Conservation (phyloP, 2,113 vertebrate species). For the Syngnathus typhle region DNA sequence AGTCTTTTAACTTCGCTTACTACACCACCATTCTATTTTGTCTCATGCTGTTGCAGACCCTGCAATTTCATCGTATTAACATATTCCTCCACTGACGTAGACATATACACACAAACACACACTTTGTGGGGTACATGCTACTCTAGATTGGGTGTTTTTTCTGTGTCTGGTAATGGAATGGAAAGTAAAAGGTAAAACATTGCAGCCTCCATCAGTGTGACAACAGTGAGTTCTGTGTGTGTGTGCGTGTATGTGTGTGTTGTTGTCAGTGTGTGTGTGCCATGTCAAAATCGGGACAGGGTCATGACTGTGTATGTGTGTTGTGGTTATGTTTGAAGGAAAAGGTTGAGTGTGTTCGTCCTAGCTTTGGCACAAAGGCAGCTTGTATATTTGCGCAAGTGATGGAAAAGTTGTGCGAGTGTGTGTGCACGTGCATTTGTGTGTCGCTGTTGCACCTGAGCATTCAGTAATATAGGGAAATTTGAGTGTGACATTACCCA, state of each 20-base stretch:
- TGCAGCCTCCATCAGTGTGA: slow-evolving; percentile 18
- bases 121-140: slow-evolving; percentile 27
- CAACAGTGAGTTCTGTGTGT: slow-evolving; percentile 31
- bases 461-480: slow-evolving; percentile 36
- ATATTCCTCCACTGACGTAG: background rate
- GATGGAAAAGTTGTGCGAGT: slow-evolving; percentile 43
- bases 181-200: slow-evolving; percentile 62
- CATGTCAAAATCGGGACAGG: slow-evolving; percentile 14
- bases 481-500: slow-evolving; percentile 56
- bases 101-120: slow-evolving; percentile 15
- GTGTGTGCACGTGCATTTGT: slow-evolving; percentile 17
- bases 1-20: slow-evolving; percentile 16
- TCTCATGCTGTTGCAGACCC: slow-evolving; percentile 19
- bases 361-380: slow-evolving; percentile 46
- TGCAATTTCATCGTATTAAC: background rate
- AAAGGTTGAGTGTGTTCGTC: slow-evolving; percentile 61
- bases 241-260: slow-evolving; percentile 35
- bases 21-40: slow-evolving; percentile 22
- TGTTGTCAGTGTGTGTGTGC: slow-evolving; percentile 47
- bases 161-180: slow-evolving; percentile 55
- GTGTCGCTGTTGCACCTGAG: slow-evolving; percentile 49
- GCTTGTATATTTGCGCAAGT: slow-evolving; percentile 49
- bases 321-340: slow-evolving; percentile 52
- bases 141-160: slow-evolving; percentile 41
- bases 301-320: slow-evolving; percentile 22